A percentile compares a stretch with the other conserved stretches of the same genome.
These are phyloP conservation scores for Euwallacea fornicatus DNA, from an alignment of 1,140 invertebrate genomes.

Conservation along the genomic window DNA sequence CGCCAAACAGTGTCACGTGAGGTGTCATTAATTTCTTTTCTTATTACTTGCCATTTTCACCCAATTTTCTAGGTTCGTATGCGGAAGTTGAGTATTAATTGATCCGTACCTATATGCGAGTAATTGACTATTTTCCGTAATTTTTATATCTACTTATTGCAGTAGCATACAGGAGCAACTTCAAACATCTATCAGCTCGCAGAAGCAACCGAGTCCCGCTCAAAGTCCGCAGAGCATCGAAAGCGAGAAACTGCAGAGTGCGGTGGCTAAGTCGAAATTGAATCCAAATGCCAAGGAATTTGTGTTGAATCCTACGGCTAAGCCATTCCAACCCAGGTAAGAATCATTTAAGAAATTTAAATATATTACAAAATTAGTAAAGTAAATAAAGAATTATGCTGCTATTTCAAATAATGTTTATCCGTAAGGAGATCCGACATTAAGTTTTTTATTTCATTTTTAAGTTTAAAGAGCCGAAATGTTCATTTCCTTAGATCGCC, in stretches of 20 bases:
- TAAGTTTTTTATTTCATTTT: not conserved
- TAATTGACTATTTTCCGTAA: not conserved
- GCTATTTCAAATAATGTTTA: not conserved
- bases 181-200: not conserved
- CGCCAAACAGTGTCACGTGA: too few relatives aligned
- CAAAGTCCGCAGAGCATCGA: slow-evolving; percentile 46
- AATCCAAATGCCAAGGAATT: slow-evolving; percentile 91
- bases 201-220: slow-evolving; percentile 44
- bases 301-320: slow-evolving; percentile 78
- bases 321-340: slow-evolving; percentile 74
- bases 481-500: slow-evolving; percentile 57
- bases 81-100: not conserved
- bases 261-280: slow-evolving; percentile 75
- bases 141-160: not conserved
- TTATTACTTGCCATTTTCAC: too few relatives aligned
- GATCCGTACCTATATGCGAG: not conserved
- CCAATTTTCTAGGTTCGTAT: not conserved
- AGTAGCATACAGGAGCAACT: slow-evolving; percentile 18
- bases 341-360: slow-evolving; percentile 13
- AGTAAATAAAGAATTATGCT: not conserved
- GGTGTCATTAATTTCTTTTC: not conserved
- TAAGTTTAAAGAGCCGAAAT: not conserved
- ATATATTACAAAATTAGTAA: not conserved
- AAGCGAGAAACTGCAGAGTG: slow-evolving; percentile 63
- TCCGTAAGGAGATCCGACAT: not conserved